Evolutionary conservation across 1,140 invertebrate genomes (phyloP).

Genomic region (Coelopa frigida): DNA sequence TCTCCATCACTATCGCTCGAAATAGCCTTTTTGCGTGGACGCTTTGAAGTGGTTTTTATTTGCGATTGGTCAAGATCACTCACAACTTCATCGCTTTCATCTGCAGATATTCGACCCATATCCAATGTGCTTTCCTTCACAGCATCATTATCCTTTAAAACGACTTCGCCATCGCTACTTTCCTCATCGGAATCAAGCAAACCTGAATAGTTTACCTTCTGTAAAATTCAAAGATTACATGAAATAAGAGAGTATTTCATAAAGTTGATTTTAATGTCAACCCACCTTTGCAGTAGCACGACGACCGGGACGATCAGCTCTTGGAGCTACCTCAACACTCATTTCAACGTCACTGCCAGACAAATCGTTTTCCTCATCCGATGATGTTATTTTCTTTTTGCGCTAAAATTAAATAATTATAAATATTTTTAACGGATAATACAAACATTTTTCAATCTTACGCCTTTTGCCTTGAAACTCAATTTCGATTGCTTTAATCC

Average conservation of each 20-base stretch:
- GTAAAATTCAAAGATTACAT: no score
- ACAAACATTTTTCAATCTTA: constrained; percentile 9
- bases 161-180: constrained; percentile 36
- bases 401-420: constrained; percentile 22
- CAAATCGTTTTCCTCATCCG: constrained; percentile 35
- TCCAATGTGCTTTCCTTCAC: constrained; percentile 24
- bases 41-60: constrained; percentile 21
- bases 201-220: constrained; percentile 39
- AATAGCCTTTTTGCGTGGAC: constrained; percentile 24
- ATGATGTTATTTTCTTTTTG: constrained; percentile 39
- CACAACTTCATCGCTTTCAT: constrained; percentile 2
- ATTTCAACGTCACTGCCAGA: constrained; percentile 36
- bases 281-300: constrained; percentile 50
- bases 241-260: no score
- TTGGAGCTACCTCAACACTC: constrained; percentile 17
- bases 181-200: constrained; percentile 27
- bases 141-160: constrained; percentile 46
- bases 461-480: constrained; percentile 32
- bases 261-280: no score
- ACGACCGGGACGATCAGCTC: constrained; percentile 42
- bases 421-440: background rate
- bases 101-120: constrained; percentile 9
- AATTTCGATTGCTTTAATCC: constrained; percentile 56
- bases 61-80: constrained; percentile 16
- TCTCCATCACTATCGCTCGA: constrained; percentile 17